Conservation (phyloP, 2,113 vertebrate species). For the Catharus bicknelli region DNA sequence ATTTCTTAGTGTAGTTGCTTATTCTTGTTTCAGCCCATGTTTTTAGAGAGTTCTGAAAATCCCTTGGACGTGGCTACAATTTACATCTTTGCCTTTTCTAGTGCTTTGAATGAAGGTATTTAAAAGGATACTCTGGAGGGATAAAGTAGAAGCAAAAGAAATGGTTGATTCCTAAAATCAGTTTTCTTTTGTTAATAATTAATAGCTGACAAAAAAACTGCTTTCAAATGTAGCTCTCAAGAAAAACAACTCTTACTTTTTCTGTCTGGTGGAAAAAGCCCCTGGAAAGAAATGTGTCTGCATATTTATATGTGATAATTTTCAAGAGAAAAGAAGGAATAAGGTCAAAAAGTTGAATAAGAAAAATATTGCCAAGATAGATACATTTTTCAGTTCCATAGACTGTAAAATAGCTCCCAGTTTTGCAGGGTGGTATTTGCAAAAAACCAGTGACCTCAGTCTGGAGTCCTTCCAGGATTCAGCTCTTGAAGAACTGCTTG, state of each 20-base stretch:
- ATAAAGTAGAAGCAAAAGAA: conserved; percentile 19
- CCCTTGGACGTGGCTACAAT: conserved; percentile 2
- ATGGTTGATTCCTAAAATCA: conserved; percentile 1
- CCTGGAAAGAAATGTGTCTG: conserved; percentile 7
- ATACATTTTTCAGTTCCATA: neutral
- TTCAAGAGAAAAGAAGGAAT: neutral
- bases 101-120: conserved; percentile 31
- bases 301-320: neutral
- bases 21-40: neutral
- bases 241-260: conserved; percentile 5
- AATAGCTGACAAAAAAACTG: conserved; percentile 5
- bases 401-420: neutral
- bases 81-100: conserved; percentile 49
- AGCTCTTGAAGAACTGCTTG: conserved; percentile 55
- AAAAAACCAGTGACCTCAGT: neutral
- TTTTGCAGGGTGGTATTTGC: neutral
- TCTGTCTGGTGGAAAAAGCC: conserved; percentile 20
- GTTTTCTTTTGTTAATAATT: conserved; percentile 40
- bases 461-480: conserved; percentile 60
- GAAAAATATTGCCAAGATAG: neutral
- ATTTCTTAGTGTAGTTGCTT: conserved; percentile 24
- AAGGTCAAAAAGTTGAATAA: conserved; percentile 30
- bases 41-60: conserved; percentile 37
- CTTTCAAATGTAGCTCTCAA: neutral
- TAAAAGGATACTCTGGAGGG: conserved; percentile 42